These are phyloP conservation scores for Habrosyne pyritoides DNA, from an alignment of 2,888 invertebrate genomes.

Conservation along the genomic window DNA sequence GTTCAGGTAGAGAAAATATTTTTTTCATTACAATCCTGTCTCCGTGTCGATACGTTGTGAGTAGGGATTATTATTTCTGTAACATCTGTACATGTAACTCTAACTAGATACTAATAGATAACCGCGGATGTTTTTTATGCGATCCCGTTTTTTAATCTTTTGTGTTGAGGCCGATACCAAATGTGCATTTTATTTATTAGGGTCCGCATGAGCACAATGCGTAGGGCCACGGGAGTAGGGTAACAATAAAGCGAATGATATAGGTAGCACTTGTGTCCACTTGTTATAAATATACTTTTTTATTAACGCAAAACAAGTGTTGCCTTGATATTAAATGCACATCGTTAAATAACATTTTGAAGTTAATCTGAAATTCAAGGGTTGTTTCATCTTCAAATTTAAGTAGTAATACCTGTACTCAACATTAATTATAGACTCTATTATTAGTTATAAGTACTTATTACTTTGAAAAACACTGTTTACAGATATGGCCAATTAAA, in stretches of 20 bases:
- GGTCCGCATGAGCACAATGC: conserved; percentile 47
- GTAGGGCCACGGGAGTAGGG: conserved; percentile 42
- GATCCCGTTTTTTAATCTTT: conserved; percentile 73
- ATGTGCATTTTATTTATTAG: conserved; percentile 78
- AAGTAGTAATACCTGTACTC: too few species aligned
- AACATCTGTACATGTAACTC: conserved; percentile 78
- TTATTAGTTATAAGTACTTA: too few species aligned
- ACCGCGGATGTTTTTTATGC: conserved; percentile 81
- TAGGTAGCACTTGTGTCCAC: conserved; percentile 74
- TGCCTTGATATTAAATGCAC: conserved; percentile 19
- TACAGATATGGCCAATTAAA: not conserved
- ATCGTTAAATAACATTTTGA: conserved; percentile 1
- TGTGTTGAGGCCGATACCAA: conserved; percentile 71
- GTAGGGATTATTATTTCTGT: conserved; percentile 74
- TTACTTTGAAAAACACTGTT: not conserved
- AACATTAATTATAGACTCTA: too few species aligned
- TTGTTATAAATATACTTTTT: conserved; percentile 74
- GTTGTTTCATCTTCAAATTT: too few species aligned
- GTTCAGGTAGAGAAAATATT: conserved; percentile 52
- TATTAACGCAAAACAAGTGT: conserved; percentile 63
- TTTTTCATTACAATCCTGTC: conserved; percentile 46
- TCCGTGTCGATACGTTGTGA: conserved; percentile 39
- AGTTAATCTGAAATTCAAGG: conserved; percentile 10
- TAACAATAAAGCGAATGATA: conserved; percentile 66
- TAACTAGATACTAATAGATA: conserved; percentile 83